Evolutionary conservation across 2,888 invertebrate genomes (phyloP), one percentile per base, ranked within the genome.

Genomic region (Lepetodrilus schrolli): DNA sequence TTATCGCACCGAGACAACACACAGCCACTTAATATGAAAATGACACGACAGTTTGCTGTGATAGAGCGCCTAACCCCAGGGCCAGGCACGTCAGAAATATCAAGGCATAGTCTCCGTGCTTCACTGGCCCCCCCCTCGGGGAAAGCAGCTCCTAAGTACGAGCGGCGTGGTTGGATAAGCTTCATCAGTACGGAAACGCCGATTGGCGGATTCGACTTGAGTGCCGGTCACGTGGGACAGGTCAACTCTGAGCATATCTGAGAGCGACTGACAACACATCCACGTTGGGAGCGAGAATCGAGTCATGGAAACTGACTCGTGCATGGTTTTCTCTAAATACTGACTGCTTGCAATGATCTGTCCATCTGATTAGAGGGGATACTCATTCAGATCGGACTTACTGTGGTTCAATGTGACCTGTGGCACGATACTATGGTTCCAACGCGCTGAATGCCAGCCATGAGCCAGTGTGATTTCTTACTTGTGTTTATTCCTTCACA

Each of bases 201-300:
- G 30, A 58, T 58, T 58, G 58, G 58, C 30, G 13, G 5, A 13
- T 30, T 21, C 30, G 13, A 26, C 30, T n/a, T n/a, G 7, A 30
- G 13, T 58, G 26, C 58, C 30, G 34, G 58, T 58, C 58, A 58
- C 58, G 58, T 58, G 58, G 58, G 26, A 17, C 58, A 58, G 58
- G 58, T 58, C 58, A 58, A 58, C 58, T 58, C 58, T 13, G 58
- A 26, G 26, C 26, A 30, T 58, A 26, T 34, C 58, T 30, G 58
- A 17, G 48, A 48, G 30, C 58, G n/a, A 58, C 58, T 58, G 30
- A 58, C 58, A 58, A 58, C 58, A 58, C 34, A 26, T 30, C 58
- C 58, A 58, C 58, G 58, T 58, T 58, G 58, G 34, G 34, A 30
- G 17, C 13, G 30, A 13, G 30, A 21, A 21, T 5, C 20, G 21